A percentile compares a stretch with the other conserved stretches of the same genome.
Conservation (phyloP, 1,140 invertebrate species). For the Saccostrea glomerata region DNA sequence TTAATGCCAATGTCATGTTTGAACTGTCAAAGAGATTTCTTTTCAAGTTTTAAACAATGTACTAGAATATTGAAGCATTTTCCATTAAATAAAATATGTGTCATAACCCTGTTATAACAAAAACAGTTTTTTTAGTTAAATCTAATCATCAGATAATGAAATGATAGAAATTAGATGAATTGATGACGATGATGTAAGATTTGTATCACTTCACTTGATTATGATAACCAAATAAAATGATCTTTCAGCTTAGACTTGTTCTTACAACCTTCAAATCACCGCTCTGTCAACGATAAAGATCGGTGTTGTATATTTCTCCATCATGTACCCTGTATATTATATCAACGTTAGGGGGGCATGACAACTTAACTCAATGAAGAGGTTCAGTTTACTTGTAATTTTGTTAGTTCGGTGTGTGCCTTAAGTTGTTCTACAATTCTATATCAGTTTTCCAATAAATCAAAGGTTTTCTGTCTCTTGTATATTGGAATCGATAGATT, state of each 20-base stretch:
- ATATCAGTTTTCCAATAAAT: constrained; percentile 37
- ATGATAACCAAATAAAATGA: no score
- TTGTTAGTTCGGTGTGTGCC: constrained; percentile 20
- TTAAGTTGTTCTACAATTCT: constrained; percentile 34
- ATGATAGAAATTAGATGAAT: no score
- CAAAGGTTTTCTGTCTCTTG: constrained; percentile 49
- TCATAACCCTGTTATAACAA: no score
- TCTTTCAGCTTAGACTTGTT: neutral
- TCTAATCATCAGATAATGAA: no score
- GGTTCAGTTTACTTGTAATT: constrained; percentile 25
- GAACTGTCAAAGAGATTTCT: no score
- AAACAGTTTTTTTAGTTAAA: no score
- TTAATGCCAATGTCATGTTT: no score
- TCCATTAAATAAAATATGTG: no score
- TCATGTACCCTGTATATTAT: neutral
- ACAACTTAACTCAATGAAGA: constrained; percentile 36
- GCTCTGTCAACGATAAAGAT: neutral
- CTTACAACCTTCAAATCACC: neutral
- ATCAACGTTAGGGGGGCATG: neutral
- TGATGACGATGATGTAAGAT: no score
- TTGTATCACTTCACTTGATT: no score
- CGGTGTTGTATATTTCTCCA: neutral
- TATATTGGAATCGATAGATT: constrained; percentile 59
- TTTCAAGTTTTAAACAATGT: no score
- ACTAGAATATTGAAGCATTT: no score